These are phyloP conservation scores for Volucella inflata DNA, from an alignment of 2,888 invertebrate species.

Conservation along the genomic window DNA sequence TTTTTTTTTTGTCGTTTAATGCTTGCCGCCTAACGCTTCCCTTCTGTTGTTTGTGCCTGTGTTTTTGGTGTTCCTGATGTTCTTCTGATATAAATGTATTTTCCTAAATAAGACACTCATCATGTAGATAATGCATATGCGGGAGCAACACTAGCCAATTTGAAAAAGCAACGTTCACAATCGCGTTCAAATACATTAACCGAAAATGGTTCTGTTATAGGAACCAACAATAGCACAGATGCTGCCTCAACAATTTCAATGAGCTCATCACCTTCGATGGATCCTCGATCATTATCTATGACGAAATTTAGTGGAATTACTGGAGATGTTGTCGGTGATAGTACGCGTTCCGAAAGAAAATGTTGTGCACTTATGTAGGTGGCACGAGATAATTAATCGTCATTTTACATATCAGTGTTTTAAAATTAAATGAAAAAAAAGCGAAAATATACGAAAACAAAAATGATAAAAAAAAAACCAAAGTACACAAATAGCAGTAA, in stretches of 20 bases:
- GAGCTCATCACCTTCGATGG: constrained; percentile 77
- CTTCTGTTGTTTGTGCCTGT: constrained; percentile 47
- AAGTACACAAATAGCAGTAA: constrained; percentile 64
- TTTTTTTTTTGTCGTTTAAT: constrained; percentile 20
- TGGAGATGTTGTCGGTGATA: constrained; percentile 91
- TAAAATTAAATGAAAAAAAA: constrained; percentile 25
- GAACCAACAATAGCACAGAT: constrained; percentile 80
- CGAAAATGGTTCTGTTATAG: constrained; percentile 84
- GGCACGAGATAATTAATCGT: constrained; percentile 18
- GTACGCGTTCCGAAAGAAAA: constrained; percentile 87
- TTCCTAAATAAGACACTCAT: constrained; percentile 77
- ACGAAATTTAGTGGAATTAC: constrained; percentile 89
- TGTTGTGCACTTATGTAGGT: constrained; percentile 90
- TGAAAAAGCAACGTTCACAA: constrained; percentile 96
- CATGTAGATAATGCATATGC: constrained; percentile 78
- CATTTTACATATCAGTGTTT: constrained; percentile 65
- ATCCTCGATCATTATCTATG: constrained; percentile 81
- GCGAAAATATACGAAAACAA: constrained; percentile 14
- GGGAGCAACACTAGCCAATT: constrained; percentile 91
- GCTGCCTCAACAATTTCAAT: constrained; percentile 79
- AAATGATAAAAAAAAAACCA: constrained; percentile 58
- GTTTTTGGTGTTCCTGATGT: constrained; percentile 42
- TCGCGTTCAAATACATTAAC: constrained; percentile 86
- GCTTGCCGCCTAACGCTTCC: constrained; percentile 47
- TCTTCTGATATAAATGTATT: constrained; percentile 46